Base-by-base conservation (phyloP, 2,797 vertebrate species). In the Streptopelia turtur region DNA sequence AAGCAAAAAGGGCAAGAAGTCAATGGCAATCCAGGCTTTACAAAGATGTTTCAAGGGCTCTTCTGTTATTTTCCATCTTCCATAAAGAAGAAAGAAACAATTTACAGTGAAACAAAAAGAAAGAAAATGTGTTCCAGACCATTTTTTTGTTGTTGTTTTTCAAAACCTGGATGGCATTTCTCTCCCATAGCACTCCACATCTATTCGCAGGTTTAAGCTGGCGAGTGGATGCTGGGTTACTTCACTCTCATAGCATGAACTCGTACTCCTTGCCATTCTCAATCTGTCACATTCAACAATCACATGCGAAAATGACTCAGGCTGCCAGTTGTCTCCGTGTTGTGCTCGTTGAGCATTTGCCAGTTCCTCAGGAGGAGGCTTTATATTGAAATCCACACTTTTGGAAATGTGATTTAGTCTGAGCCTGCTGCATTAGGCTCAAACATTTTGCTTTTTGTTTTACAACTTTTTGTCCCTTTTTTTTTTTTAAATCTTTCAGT, bases 261-360 rank as follows among this genome's bases (percentile, higher is more conserved):
- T 94, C 47, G 61, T 63, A 75, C 96, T 96, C 94, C 94, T 94
- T 88, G 95, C 96, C 93, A 90, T 92, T 95, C 96, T 93, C 94
- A 95, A 94, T 96, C 95, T 96, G 94, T 91, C 96, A 94, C 95
- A 94, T 94, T 95, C 96, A 95, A 91, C 94, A 94, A 88, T 92
- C 96, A 65, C 93, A 95, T 89, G 95, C 1, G 4, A 93, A 93
- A 93, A 78, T 91, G 93, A 95, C 94, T 95, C 94, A 95, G 87
- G 76, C 88, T 90, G 83, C 93, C 95, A 87, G 96, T 94, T 96
- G 91, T 87, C 95, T 95, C 66, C 1, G 15, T 84, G 84, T 82
- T 87, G 93, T 77, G 84, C 93, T 90, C 9, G 27, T 66, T 95
- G 94, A 96, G 95, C 93, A 89, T 93, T 95, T 96, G 95, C 94